Evolutionary conservation across 2,113 vertebrate genomes (phyloP), one percentile per base, ranked within the genome.

Genomic region (Irena cyanogastra): DNA sequence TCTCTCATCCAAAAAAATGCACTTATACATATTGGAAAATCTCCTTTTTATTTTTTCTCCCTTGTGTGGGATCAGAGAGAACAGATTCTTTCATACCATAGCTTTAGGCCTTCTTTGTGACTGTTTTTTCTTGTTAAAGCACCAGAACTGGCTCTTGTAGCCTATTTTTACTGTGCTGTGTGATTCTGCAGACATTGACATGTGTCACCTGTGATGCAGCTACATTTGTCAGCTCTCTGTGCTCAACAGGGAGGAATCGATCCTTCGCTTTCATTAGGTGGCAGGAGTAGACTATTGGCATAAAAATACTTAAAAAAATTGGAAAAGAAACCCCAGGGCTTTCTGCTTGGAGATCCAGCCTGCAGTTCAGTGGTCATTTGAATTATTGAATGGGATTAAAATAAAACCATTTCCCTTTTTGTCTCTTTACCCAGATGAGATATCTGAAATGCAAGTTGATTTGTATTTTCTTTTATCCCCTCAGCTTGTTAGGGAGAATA

Each of bases 331-430:
- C 86, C 82, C 84, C 79, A 95, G 88, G 94, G 93, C 94, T 95
- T 97, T 97, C 94, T 97, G 66, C 93, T 94, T 96, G 92, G 96
- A 95, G 90, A 96, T 70, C 76, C 49, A 76, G 86, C 57, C 71
- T 72, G 77, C 82, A 84, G 82, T 97, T 97, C 88, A 93, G 77
- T 71, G 95, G 95, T 94, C 95, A 97, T 98, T 98, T 98, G 93
- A 98, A 98, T 98, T 97, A 97, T 95, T 97, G 96, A 97, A 97
- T 97, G 87, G 72, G 88, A 96, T 94, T 90, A 96, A 97, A 97
- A 96, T 95, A 95, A 97, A 98, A 84, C 77, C 37, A 84, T 93
- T 97, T 95, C 61, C 89, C 31, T 95, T 96, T 96, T 76, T 96
- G 93, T 97, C 87, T 83, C 94, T 97, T 93, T 96, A 87, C 68